Conservation (phyloP, 37 sponge, comb jelly and placozoan species). For the Theonella swinhoei region DNA sequence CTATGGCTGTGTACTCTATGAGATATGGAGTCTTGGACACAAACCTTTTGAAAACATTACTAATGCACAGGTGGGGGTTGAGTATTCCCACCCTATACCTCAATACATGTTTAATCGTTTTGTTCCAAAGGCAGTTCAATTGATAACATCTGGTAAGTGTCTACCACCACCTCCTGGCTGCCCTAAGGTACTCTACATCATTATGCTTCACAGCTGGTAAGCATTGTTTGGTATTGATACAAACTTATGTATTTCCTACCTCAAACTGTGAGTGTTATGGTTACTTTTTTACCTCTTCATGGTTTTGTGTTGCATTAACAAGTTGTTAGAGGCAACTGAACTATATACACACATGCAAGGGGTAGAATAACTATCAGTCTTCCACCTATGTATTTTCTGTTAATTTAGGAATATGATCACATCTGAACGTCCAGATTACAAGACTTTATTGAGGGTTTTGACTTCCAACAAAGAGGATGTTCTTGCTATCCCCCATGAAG, state of each 20-base stretch:
- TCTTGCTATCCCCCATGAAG: constrained; percentile 7
- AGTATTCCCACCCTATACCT: background rate
- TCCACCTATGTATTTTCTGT: too few species aligned
- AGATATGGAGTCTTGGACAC: background rate
- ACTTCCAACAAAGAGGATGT: background rate
- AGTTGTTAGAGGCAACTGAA: too few species aligned
- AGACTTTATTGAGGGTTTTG: background rate
- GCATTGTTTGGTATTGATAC: too few species aligned
- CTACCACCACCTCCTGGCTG: background rate
- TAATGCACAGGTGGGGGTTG: background rate
- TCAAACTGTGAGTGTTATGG: too few species aligned
- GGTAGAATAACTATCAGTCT: too few species aligned
- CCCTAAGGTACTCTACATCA: background rate
- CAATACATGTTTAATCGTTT: background rate
- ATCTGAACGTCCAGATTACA: constrained; percentile 17
- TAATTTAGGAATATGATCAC: constrained; percentile 35
- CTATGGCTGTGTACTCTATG: background rate
- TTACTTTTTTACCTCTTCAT: too few species aligned
- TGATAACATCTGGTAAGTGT: background rate
- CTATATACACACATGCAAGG: too few species aligned
- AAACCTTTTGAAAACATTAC: background rate
- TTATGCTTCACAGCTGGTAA: background rate
- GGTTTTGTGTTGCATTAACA: too few species aligned
- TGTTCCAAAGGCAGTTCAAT: background rate
- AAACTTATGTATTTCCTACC: too few species aligned